phyloP scores from a whole-genome alignment of 2,888 invertebrate species.

The Erebia ligea region DNA sequence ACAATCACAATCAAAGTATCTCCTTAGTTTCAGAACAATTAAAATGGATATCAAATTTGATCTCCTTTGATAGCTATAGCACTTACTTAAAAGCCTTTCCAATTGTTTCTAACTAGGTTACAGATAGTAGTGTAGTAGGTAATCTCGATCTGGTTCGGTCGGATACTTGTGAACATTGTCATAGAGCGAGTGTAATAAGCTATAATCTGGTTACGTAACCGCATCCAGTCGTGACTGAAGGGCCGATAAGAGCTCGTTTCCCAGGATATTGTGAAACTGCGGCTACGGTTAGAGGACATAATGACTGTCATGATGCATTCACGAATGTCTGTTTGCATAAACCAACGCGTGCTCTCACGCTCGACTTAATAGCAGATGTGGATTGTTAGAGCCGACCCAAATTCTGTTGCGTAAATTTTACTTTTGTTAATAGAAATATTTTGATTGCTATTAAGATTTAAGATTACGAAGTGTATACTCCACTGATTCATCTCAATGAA shows the following conservation, averaged over 20 bases:
- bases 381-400: constrained; percentile 44
- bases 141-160: constrained; percentile 29
- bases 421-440: constrained; percentile 40
- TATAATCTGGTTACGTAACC: constrained; percentile 67
- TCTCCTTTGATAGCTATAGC: constrained; percentile 17
- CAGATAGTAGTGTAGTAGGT: constrained; percentile 17
- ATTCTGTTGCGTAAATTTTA: constrained; percentile 45
- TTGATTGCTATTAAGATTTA: constrained; percentile 36
- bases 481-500: constrained; percentile 7
- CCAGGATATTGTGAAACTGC: constrained; percentile 68
- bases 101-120: constrained; percentile 32
- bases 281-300: constrained; percentile 53
- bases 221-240: constrained; percentile 72
- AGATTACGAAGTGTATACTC: constrained; percentile 33
- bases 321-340: constrained; percentile 71
- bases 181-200: constrained; percentile 61
- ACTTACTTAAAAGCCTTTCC: constrained; percentile 28
- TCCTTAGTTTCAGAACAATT: background rate
- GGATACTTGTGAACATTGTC: constrained; percentile 48
- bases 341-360: constrained; percentile 62
- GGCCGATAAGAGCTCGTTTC: constrained; percentile 58
- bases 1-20: background rate
- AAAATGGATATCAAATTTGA: constrained; percentile 17
- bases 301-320: constrained; percentile 66
- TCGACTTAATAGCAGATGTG: constrained; percentile 60